Evolutionary conservation across 2,113 vertebrate species (phyloP).

Genomic region (Dicerorhinus sumatrensis): DNA sequence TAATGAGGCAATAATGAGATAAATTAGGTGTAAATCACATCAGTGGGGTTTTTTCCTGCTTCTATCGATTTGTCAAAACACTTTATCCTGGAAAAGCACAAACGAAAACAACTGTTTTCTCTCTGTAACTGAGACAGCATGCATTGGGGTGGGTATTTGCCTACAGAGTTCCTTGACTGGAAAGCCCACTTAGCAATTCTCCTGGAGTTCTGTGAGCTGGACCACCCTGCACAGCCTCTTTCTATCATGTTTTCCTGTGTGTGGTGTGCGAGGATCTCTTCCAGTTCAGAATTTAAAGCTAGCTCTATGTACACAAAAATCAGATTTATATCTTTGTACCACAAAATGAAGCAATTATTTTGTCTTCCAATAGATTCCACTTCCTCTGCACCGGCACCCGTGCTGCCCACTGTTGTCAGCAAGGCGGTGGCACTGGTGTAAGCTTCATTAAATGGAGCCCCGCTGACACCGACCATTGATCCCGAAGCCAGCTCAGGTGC

Average conservation of each 20-base stretch:
- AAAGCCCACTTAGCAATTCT: neutral
- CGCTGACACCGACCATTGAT: conserved; percentile 89
- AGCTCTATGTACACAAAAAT: conserved; percentile 72
- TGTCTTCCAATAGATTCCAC: conserved; percentile 71
- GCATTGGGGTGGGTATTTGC: neutral
- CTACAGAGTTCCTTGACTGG: neutral
- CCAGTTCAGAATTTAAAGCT: conserved; percentile 69
- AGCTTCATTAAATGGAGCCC: conserved; percentile 89
- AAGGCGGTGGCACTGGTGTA: conserved; percentile 74
- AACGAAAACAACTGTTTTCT: conserved; percentile 34
- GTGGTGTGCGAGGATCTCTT: conserved; percentile 40
- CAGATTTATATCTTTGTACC: conserved; percentile 73
- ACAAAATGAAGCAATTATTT: conserved; percentile 87
- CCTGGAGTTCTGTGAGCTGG: neutral
- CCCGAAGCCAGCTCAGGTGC: conserved; percentile 81
- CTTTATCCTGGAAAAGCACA: conserved; percentile 56
- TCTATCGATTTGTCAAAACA: conserved; percentile 68
- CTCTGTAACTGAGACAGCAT: neutral
- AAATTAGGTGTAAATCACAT: conserved; percentile 62
- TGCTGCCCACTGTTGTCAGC: conserved; percentile 83
- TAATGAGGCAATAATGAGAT: conserved; percentile 62
- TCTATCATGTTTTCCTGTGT: neutral
- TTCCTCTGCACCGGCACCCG: conserved; percentile 71
- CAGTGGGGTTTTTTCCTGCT: neutral
- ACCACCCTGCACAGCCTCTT: neutral